Evolutionary conservation across 2,113 vertebrate species (phyloP).

Genomic region (Corydoras sp.): DNA sequence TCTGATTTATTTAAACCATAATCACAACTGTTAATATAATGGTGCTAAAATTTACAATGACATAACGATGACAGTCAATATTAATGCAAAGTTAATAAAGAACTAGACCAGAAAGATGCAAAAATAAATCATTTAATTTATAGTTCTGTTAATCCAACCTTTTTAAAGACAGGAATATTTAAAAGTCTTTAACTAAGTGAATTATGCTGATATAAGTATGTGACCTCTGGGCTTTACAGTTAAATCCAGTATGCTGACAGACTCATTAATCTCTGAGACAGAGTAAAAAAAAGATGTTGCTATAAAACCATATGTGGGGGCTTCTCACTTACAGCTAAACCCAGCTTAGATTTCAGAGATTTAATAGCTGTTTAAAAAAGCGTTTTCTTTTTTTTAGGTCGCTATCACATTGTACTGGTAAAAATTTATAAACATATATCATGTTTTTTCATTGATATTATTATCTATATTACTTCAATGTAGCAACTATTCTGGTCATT

Average conservation of each 20-base stretch:
- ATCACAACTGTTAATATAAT: too few species aligned
- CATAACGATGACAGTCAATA: not conserved
- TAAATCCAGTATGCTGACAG: not conserved
- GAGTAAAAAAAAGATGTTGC: conserved; percentile 35
- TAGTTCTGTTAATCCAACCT: not conserved
- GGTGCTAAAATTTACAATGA: not conserved
- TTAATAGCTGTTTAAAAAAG: conserved; percentile 46
- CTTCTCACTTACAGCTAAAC: conserved; percentile 54
- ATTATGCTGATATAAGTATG: conserved; percentile 9
- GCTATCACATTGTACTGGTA: not conserved
- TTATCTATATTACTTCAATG: not conserved
- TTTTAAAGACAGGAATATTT: not conserved
- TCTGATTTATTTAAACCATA: too few species aligned
- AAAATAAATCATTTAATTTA: too few species aligned
- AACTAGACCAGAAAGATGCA: too few species aligned
- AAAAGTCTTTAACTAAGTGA: not conserved
- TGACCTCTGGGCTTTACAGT: conserved; percentile 25
- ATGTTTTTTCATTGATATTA: too few species aligned
- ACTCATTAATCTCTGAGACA: conserved; percentile 27
- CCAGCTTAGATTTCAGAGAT: conserved; percentile 45
- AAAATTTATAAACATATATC: not conserved
- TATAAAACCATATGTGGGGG: conserved; percentile 48
- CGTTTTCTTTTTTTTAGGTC: conserved; percentile 4
- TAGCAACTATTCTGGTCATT: not conserved
- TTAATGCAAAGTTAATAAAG: not conserved